Evolutionary conservation across 2,888 invertebrate species (phyloP).

Genomic region (Drosophila ezoana): DNA sequence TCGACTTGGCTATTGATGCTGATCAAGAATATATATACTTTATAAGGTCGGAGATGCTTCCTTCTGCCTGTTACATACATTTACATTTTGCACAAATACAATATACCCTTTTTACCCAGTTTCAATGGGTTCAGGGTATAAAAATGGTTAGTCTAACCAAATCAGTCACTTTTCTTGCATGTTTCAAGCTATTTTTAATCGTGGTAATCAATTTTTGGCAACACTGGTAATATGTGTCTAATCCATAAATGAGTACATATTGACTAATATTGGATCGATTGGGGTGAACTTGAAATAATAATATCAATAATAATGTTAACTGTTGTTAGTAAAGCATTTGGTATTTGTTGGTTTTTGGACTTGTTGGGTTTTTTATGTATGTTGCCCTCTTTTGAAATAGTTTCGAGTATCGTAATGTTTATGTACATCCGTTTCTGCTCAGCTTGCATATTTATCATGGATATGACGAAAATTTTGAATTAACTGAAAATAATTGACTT

Average conservation of each 20-base stretch:
- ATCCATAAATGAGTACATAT: not conserved
- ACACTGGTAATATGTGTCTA: not conserved
- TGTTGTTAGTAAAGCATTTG: not conserved
- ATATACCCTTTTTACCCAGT: too few relatives aligned
- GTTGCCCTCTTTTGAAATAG: not conserved
- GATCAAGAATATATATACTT: too few relatives aligned
- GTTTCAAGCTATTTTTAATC: not conserved
- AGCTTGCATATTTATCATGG: not conserved
- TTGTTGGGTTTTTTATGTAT: not conserved
- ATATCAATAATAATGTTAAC: constrained; percentile 1
- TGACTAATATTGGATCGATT: not conserved
- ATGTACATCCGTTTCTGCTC: not conserved
- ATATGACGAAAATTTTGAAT: constrained; percentile 9
- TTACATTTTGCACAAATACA: too few relatives aligned
- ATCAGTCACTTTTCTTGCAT: not conserved
- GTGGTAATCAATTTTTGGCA: not conserved
- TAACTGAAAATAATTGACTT: not conserved
- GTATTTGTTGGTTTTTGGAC: not conserved
- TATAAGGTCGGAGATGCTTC: too few relatives aligned
- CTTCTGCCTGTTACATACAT: too few relatives aligned
- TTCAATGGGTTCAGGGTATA: too few relatives aligned
- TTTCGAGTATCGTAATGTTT: not conserved
- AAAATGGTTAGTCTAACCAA: not conserved
- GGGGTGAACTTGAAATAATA: not conserved
- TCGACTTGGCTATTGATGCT: too few relatives aligned